phyloP scores from a whole-genome alignment of 1,140 invertebrate species.

The Saccostrea echinata region DNA sequence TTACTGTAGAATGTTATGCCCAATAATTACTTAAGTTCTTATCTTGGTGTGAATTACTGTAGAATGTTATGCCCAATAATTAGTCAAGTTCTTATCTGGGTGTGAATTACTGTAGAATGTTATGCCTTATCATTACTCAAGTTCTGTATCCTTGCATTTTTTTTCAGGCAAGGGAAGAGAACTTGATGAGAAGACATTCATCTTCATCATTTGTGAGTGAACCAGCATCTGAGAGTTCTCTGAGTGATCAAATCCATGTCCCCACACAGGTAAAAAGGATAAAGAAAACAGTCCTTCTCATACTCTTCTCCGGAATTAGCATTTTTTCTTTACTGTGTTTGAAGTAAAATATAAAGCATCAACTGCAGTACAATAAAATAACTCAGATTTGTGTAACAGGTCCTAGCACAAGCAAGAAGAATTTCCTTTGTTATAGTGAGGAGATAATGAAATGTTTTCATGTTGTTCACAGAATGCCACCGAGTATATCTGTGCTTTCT shows the following conservation, averaged over 20 bases:
- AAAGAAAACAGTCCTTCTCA: background rate
- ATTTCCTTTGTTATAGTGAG: background rate
- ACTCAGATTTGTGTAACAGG: background rate
- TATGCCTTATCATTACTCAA: background rate
- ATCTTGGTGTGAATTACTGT: too few relatives aligned
- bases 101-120: background rate
- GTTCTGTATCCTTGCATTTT: background rate
- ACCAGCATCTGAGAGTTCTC: background rate
- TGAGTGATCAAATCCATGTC: background rate
- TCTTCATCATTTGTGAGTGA: background rate
- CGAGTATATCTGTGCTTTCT: constrained; percentile 72
- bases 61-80: background rate
- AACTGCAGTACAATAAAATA: background rate
- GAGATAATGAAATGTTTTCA: background rate
- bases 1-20: background rate
- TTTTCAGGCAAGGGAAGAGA: constrained; percentile 57
- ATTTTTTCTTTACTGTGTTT: background rate
- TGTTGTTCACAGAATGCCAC: constrained; percentile 61
- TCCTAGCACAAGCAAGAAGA: background rate
- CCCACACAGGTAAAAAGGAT: constrained; percentile 6
- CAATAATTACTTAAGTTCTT: too few relatives aligned
- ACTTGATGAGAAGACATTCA: constrained; percentile 27
- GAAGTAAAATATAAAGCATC: background rate
- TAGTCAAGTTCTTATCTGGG: too few relatives aligned
- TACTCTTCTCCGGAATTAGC: too few relatives aligned